Evolutionary conservation across 1,140 invertebrate species (phyloP), one percentile per base, ranked within the genome.

Genomic region (Drosophila mojavensis): DNA sequence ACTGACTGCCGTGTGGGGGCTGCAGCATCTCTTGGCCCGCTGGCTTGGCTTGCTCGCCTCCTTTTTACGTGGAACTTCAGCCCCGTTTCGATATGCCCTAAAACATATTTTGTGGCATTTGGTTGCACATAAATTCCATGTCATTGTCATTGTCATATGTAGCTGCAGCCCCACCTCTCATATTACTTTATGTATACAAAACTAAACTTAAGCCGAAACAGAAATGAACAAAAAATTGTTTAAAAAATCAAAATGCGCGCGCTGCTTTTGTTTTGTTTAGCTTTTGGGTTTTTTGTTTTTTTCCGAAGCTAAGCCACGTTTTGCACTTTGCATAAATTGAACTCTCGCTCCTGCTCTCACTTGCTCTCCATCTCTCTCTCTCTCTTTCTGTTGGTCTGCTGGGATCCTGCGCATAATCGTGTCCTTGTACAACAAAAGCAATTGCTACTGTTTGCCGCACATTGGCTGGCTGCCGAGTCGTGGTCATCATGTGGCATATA

Each of bases 341-440:
- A 15, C 39, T 58, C 51, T 15, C 43, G 43, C 60, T 33, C 54
- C 51, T 11, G 36, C 36, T 39, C 36, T 11, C 36, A 11, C 10
- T 26, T 10, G 48, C 11, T 10, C 47, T 5, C 4, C 20, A 24
- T 24, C 30, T 24, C 17, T 39, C 43, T 24, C 15, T 1, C 5
- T 33, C 9, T 20, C 20, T 17, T 9, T 7, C 61, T 48, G 17
- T 24, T 13, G 28, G 20, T 5, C 11, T 60, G 66, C 43, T 45
- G 58, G 58, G 45, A 62, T 77, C 70, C 70, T 73, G 62, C 47
- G 68, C 62, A 59, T 77, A 80, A 89, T 89, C 84, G 84, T 89
- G 85, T 89, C 84, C 88, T 90, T 90, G 82, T 86, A 84, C 83
- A 88, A 90, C 85, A 90, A 90, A 90, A 86, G 88, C 88, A 90